phyloP scores from a whole-genome alignment of 2,888 invertebrate species.

The Abrostola triplasia region DNA sequence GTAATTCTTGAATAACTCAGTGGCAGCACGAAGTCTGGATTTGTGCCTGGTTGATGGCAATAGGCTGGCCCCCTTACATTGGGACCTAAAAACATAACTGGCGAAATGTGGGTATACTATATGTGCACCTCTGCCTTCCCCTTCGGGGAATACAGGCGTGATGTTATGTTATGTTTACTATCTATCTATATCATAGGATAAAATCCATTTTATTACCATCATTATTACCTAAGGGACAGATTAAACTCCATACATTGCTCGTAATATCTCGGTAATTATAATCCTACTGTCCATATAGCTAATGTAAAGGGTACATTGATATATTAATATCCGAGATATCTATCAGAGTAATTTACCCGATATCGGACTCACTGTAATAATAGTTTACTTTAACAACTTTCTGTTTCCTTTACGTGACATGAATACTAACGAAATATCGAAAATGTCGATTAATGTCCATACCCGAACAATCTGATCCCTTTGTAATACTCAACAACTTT shows the following conservation, averaged over 20 bases:
- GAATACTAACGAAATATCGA: constrained; percentile 44
- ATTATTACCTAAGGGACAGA: neutral
- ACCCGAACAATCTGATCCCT: neutral
- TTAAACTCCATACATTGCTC: too few species aligned
- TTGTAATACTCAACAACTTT: constrained; percentile 4
- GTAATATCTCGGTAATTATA: neutral
- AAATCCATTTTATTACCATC: too few species aligned
- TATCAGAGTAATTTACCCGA: constrained; percentile 21
- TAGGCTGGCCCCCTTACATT: too few species aligned
- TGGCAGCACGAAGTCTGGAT: too few species aligned
- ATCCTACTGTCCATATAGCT: neutral
- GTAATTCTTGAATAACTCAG: too few species aligned
- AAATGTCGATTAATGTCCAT: constrained; percentile 27
- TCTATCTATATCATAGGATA: too few species aligned
- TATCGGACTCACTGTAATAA: constrained; percentile 28
- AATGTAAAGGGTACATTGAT: constrained; percentile 3
- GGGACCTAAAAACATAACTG: too few species aligned
- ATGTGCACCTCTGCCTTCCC: too few species aligned
- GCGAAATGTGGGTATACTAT: too few species aligned
- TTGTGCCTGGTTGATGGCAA: too few species aligned
- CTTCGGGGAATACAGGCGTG: too few species aligned
- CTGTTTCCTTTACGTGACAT: constrained; percentile 44
- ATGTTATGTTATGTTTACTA: too few species aligned
- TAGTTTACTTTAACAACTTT: constrained; percentile 49
- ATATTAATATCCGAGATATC: constrained; percentile 12